Evolutionary conservation across 2,888 invertebrate genomes (phyloP).

Genomic region (Automeris io): DNA sequence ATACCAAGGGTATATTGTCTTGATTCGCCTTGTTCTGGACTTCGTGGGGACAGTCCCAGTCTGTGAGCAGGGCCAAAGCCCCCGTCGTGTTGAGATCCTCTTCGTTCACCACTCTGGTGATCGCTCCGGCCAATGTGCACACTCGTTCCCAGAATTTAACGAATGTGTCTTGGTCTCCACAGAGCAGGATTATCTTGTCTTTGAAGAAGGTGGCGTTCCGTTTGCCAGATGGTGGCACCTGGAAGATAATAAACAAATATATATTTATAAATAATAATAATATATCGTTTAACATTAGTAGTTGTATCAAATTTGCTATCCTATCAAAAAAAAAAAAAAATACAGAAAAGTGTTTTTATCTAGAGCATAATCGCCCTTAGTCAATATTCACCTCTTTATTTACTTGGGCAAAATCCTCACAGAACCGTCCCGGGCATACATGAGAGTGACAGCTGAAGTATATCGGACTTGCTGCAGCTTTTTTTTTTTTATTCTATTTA

Average conservation of each 20-base stretch:
- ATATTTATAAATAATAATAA: conserved; percentile 21
- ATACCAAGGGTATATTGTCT: conserved; percentile 79
- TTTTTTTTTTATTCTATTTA: too few species aligned
- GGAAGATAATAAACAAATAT: conserved; percentile 28
- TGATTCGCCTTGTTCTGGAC: conserved; percentile 72
- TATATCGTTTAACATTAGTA: conserved; percentile 43
- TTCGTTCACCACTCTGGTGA: conserved; percentile 63
- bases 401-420: too few species aligned
- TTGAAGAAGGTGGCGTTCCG: conserved; percentile 61
- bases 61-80: conserved; percentile 77
- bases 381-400: too few species aligned
- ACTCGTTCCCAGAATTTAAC: conserved; percentile 79
- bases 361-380: too few species aligned
- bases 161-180: conserved; percentile 72
- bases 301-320: too few species aligned
- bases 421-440: too few species aligned
- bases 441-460: too few species aligned
- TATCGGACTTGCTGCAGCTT: too few species aligned
- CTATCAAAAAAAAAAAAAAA: too few species aligned
- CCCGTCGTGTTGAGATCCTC: conserved; percentile 64
- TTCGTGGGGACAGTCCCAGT: conserved; percentile 77
- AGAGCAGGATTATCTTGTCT: conserved; percentile 68
- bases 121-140: conserved; percentile 75
- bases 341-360: too few species aligned
- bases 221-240: conserved; percentile 49